A percentile compares a stretch with the other conserved stretches of the same genome.
These are phyloP conservation scores for Paraplagusia blochii DNA, from an alignment of 2,113 vertebrate genomes.

Conservation along the genomic window DNA sequence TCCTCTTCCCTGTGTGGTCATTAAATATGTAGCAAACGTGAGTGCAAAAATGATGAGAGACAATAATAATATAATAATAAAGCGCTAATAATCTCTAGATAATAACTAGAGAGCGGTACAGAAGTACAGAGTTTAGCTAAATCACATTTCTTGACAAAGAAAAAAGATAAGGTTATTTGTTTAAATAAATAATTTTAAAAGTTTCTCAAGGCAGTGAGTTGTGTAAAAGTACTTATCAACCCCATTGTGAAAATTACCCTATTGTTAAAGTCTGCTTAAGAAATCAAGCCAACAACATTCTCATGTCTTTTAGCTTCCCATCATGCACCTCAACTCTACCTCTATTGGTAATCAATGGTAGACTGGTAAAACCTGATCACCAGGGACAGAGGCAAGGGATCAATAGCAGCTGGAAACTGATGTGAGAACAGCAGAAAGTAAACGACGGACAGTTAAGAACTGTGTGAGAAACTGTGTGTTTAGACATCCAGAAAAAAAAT, in stretches of 20 bases:
- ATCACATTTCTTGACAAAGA: too few species aligned
- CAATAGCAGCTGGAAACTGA: slow-evolving; percentile 59
- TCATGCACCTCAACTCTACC: slow-evolving; percentile 48
- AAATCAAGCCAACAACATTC: slow-evolving; percentile 36
- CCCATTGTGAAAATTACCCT: not conserved
- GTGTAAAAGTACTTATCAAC: too few species aligned
- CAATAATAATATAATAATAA: too few species aligned
- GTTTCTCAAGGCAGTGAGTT: too few species aligned
- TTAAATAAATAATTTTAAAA: too few species aligned
- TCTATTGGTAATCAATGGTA: slow-evolving; percentile 67
- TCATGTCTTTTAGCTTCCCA: slow-evolving; percentile 42
- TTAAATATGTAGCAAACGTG: too few species aligned
- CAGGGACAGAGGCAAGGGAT: slow-evolving; percentile 52
- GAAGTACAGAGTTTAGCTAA: too few species aligned
- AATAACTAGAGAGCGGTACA: too few species aligned
- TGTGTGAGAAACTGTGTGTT: slow-evolving; percentile 26
- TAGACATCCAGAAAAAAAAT: not conserved
- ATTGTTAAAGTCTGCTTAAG: not conserved
- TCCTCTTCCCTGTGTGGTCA: too few species aligned
- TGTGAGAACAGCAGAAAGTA: slow-evolving; percentile 49
- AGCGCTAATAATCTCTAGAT: too few species aligned
- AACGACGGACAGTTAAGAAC: slow-evolving; percentile 11
- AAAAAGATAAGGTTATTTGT: too few species aligned
- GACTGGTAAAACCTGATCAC: slow-evolving; percentile 69
- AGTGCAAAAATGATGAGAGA: too few species aligned